Evolutionary conservation across 92 coral and sea anemone species (phyloP).

Genomic region (Epizoanthus illoricatus): DNA sequence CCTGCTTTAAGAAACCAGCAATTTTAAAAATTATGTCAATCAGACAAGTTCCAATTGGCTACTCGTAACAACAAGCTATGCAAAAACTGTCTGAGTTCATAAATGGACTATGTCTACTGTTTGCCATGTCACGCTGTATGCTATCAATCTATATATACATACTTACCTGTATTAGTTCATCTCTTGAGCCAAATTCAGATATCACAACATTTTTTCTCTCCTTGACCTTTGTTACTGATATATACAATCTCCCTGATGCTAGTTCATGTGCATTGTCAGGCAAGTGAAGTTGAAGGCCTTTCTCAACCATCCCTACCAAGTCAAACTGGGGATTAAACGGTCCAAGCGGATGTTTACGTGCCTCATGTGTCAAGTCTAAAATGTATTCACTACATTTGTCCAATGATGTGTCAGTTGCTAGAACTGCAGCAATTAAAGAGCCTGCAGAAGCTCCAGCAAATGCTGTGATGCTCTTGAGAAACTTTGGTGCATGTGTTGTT

Average conservation of each 20-base stretch:
- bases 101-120: too few relatives aligned
- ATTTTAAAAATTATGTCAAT: neutral
- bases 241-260: constrained; percentile 78
- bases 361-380: constrained; percentile 74
- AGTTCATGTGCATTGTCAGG: constrained; percentile 81
- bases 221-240: constrained; percentile 88
- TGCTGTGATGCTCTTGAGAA: constrained; percentile 73
- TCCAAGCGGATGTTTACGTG: constrained; percentile 79
- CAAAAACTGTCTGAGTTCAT: too few relatives aligned
- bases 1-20: neutral
- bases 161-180: constrained; percentile 88
- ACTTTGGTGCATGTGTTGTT: constrained; percentile 74
- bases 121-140: too few relatives aligned
- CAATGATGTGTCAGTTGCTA: constrained; percentile 88
- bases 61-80: too few relatives aligned
- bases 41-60: neutral
- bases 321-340: constrained; percentile 96
- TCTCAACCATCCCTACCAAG: constrained; percentile 68
- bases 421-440: constrained; percentile 87
- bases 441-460: constrained; percentile 99
- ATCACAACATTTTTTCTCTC: constrained; percentile 78
- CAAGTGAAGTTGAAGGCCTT: constrained; percentile 66
- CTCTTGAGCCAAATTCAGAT: constrained; percentile 86
- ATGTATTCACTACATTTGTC: constrained; percentile 77
- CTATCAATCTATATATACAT: too few relatives aligned